A percentile compares a stretch with the other conserved stretches of the same genome.
Conservation (phyloP, 1,140 invertebrate species). For the Brachionus paranguensis region DNA sequence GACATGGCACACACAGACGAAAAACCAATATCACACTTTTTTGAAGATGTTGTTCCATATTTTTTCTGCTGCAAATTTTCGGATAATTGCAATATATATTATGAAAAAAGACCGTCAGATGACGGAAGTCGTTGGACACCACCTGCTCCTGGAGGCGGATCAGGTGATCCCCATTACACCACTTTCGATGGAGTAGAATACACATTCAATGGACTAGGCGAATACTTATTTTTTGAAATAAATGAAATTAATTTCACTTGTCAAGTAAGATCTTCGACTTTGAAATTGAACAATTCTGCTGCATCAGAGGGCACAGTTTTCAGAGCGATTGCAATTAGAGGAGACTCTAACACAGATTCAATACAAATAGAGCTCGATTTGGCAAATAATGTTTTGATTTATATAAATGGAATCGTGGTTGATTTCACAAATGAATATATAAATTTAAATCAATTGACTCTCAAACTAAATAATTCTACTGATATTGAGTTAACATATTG, state of each 20-base stretch:
- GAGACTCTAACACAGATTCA: not conserved
- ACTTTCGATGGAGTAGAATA: constrained; percentile 43
- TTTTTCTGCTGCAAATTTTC: not conserved
- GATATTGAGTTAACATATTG: not conserved
- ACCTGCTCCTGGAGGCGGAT: not conserved
- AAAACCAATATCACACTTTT: not conserved
- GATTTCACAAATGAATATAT: not conserved
- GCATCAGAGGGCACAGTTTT: constrained; percentile 41
- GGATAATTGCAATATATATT: not conserved
- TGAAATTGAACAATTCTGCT: not conserved
- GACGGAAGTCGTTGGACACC: not conserved
- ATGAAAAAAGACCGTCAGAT: not conserved
- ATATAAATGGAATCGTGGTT: not conserved
- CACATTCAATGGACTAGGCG: constrained; percentile 45
- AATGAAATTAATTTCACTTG: constrained; percentile 33
- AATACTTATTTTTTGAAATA: constrained; percentile 41
- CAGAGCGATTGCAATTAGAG: constrained; percentile 41
- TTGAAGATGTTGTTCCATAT: not conserved
- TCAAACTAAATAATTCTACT: not conserved
- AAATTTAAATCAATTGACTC: not conserved
- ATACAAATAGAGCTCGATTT: constrained; percentile 27
- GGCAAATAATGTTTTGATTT: constrained; percentile 22
- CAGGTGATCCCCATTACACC: constrained; percentile 43
- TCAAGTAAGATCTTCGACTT: constrained; percentile 40
- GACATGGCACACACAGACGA: not conserved